These are phyloP conservation scores for Rhizomys pruinosus DNA, from an alignment of 2,113 vertebrate species.

Conservation along the genomic window DNA sequence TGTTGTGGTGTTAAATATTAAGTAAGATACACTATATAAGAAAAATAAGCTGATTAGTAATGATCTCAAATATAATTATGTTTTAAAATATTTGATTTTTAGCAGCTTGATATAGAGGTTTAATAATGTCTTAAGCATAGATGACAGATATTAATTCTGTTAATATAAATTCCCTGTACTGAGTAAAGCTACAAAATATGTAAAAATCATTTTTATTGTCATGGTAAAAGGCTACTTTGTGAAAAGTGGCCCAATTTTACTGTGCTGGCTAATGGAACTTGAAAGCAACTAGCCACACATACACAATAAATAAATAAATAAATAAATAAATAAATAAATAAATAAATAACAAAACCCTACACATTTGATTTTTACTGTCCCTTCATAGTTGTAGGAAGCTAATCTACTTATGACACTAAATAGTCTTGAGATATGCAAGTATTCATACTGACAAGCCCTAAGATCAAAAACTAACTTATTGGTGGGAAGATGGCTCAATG, in stretches of 20 bases:
- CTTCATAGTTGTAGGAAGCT: neutral
- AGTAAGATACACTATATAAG: neutral
- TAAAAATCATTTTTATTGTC: conserved; percentile 40
- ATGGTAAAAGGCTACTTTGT: neutral
- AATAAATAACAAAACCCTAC: too few relatives aligned
- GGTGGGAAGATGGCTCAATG: neutral
- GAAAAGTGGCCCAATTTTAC: neutral
- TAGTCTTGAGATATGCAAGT: neutral
- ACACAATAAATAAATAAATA: too few relatives aligned
- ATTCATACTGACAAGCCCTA: neutral
- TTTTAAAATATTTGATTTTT: neutral
- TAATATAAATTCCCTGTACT: conserved; percentile 2
- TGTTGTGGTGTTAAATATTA: conserved; percentile 6
- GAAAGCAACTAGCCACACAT: too few relatives aligned
- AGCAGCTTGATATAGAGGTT: neutral
- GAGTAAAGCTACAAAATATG: conserved; percentile 4
- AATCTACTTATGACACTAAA: neutral
- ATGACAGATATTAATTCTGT: neutral
- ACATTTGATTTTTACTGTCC: neutral
- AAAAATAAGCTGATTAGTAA: conserved; percentile 16
- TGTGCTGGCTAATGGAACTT: conserved; percentile 10
- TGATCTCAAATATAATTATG: neutral
- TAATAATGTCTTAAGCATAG: conserved; percentile 21
- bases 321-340: too few relatives aligned
- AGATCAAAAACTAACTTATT: neutral